Percentiles rank a stretch among this genome's conserved stretches.
Evolutionary conservation across 2,888 invertebrate species (phyloP).

Genomic region (Mesodorylaimus sp.): DNA sequence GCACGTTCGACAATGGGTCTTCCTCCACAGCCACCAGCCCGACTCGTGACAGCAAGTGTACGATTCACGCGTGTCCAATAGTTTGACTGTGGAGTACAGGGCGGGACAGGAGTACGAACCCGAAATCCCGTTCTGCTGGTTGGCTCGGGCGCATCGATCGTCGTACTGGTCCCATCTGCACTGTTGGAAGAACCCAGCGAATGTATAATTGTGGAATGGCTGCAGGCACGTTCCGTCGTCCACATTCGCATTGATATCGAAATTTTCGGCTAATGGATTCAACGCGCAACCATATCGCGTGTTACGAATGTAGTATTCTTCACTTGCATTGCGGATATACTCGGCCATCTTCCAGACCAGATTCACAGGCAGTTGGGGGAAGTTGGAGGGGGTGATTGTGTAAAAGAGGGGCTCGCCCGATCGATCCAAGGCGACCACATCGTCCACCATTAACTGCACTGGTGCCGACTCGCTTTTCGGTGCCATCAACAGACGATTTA

Average conservation of each 20-base stretch:
- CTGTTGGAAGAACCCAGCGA: conserved; percentile 1
- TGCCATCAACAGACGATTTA: no score
- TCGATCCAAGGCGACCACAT: conserved; percentile 1
- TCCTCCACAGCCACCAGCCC: no score
- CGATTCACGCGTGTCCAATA: not conserved
- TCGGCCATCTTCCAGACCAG: not conserved
- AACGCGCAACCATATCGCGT: no score
- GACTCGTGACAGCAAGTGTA: no score
- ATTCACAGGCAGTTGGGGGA: not conserved
- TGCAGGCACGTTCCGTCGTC: conserved; percentile 1
- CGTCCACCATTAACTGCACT: not conserved
- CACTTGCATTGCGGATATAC: not conserved
- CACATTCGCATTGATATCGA: not conserved
- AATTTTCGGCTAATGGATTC: conserved; percentile 2
- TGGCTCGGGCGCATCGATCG: not conserved
- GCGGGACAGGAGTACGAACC: not conserved
- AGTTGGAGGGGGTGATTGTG: not conserved
- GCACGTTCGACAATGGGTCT: no score
- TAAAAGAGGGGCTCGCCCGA: conserved; percentile 2
- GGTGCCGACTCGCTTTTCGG: no score
- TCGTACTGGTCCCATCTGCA: conserved; percentile 1
- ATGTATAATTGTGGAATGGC: not conserved
- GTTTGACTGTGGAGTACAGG: not conserved
- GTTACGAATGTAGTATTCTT: conserved; percentile 1
- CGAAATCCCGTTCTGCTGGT: not conserved